These are phyloP conservation scores for Leptopilina drosophilae DNA, from an alignment of 2,888 invertebrate species.

Conservation along the genomic window DNA sequence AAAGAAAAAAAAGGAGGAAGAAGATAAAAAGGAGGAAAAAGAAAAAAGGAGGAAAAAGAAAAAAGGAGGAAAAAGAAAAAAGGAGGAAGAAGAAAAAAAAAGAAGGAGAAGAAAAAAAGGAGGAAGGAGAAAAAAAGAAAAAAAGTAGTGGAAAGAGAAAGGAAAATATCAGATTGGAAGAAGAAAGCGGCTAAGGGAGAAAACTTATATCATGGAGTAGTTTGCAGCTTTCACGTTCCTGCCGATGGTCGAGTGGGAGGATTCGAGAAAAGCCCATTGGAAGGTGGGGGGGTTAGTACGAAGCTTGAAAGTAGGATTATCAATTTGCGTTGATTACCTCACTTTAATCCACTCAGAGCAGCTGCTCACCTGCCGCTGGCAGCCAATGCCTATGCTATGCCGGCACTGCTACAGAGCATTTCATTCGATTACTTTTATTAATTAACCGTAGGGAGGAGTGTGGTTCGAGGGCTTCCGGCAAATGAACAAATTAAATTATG, in stretches of 20 bases:
- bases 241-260: conserved; percentile 49
- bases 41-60: conserved; percentile 47
- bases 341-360: conserved; percentile 72
- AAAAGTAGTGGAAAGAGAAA: conserved; percentile 43
- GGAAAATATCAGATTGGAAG: conserved; percentile 45
- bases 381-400: conserved; percentile 56
- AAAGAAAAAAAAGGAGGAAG: no score
- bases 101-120: background rate
- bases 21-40: no score
- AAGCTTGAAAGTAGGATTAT: conserved; percentile 69
- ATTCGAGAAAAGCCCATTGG: conserved; percentile 51
- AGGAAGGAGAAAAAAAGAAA: background rate
- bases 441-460: conserved; percentile 62
- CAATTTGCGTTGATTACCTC: conserved; percentile 73
- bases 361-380: conserved; percentile 69
- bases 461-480: conserved; percentile 56
- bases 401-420: conserved; percentile 57
- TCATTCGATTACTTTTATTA: conserved; percentile 72
- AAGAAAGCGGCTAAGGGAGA: conserved; percentile 43
- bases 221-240: conserved; percentile 41
- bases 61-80: background rate
- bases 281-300: conserved; percentile 38
- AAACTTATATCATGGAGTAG: conserved; percentile 45
- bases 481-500: conserved; percentile 69
- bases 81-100: conserved; percentile 12